These are phyloP conservation scores for Phenganax stokvisi DNA, from an alignment of 92 coral and sea anemone species.

Conservation along the genomic window DNA sequence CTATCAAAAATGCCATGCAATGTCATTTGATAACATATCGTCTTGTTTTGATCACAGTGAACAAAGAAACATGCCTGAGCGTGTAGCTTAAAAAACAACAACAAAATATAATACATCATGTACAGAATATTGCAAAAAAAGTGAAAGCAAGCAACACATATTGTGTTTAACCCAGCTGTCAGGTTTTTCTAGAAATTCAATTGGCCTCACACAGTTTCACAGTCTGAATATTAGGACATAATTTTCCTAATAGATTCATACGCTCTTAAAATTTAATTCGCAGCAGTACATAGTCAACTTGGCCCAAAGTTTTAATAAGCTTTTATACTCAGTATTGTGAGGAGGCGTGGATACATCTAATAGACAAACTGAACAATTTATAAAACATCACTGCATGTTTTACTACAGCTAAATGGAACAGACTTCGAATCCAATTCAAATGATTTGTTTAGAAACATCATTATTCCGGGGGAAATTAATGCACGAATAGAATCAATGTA, in stretches of 20 bases:
- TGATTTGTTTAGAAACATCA: too few species aligned
- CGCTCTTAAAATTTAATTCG: slow-evolving; percentile 7
- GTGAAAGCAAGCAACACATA: not conserved
- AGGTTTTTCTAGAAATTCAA: slow-evolving; percentile 15
- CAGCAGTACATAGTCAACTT: not conserved
- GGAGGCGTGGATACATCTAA: not conserved
- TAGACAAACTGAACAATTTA: too few species aligned
- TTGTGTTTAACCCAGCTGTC: not conserved
- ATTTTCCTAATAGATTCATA: slow-evolving; percentile 6
- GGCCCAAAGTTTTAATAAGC: not conserved
- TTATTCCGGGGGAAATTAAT: too few species aligned
- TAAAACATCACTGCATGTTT: too few species aligned
- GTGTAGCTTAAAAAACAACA: not conserved
- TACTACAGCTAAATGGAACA: too few species aligned
- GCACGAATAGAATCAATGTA: too few species aligned
- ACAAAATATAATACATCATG: not conserved
- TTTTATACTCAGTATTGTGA: not conserved
- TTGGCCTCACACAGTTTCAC: slow-evolving; percentile 13
- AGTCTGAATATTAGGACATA: not conserved
- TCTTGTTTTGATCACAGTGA: slow-evolving; percentile 5
- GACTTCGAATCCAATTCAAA: too few species aligned
- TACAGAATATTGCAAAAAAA: not conserved
- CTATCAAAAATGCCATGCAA: slow-evolving; percentile 2
- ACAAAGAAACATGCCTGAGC: slow-evolving; percentile 13
- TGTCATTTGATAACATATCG: slow-evolving; percentile 4